Base-by-base conservation (phyloP, 2,797 vertebrate genomes). In the Myotis daubentonii region DNA sequence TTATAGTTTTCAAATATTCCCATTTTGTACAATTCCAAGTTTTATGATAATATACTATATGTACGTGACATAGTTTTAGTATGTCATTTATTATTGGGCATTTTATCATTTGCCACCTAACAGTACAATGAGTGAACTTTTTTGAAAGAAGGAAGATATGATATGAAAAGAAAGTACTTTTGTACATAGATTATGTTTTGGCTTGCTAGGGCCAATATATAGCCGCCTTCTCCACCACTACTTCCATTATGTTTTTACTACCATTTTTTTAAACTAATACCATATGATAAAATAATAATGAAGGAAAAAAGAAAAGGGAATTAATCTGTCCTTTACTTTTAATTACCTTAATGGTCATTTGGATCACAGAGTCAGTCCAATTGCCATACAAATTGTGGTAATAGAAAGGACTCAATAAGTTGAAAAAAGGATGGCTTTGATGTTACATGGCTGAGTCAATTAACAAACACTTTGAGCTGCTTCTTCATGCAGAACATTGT, bases 111-210 rank as follows among this genome's bases (percentile, higher is more conserved):
- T 3, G 78, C 68, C 33, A 88, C 19, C 72, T 82, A 66, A 81
- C 79, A 90, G 55, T 88, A 74, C 87, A 25, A 47, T 71, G 33
- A 93, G 25, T 20, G 13, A 55, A 94, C 38, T 38, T 81, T 12
- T 12, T 38, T 91, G 49, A 79, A 89, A 87, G 25, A 71, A 30
- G 12, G 6, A 66, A 51, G 25, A 74, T 68, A 62, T 57, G 6
- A 28, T 68, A 44, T 55, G 65, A 86, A 68, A 96, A 96, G 66
- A 71, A 86, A 66, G 47, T 84, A 91, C 13, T 55, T 93, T 87
- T 78, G 62, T 55, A 7, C 44, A 0, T 78, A 33, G 8, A 38
- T 90, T 76, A 19, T 70, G 11, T 65, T 93, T 93, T 87, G 36
- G 53, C 79, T 95, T 57, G 4, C 53, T 66, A 62, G 10, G 36